A percentile compares a stretch with the other conserved stretches of the same genome.
These are phyloP conservation scores for Cygnus buccinator DNA, from an alignment of 2,113 vertebrate genomes.

Conservation along the genomic window DNA sequence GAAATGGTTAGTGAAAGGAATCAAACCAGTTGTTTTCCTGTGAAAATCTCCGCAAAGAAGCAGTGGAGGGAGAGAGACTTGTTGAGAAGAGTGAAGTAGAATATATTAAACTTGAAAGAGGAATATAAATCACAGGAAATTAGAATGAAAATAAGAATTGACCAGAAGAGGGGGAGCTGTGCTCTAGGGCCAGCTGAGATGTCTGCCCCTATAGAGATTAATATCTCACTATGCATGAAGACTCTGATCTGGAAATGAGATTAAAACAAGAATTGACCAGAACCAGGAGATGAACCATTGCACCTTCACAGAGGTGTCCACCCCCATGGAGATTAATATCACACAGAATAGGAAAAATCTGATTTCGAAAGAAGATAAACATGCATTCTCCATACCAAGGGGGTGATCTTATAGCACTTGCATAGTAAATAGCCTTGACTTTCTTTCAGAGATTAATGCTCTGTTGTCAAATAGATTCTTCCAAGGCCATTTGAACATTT, in stretches of 20 bases:
- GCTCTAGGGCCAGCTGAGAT: not conserved
- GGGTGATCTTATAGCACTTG: not conserved
- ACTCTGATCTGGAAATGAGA: slow-evolving; percentile 46
- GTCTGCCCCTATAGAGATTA: slow-evolving; percentile 36
- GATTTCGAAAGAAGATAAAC: slow-evolving; percentile 47
- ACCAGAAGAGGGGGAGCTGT: not conserved
- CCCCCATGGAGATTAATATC: slow-evolving; percentile 37
- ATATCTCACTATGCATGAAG: slow-evolving; percentile 31
- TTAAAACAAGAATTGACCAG: slow-evolving; percentile 59
- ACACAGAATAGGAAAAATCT: not conserved
- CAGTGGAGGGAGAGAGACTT: not conserved
- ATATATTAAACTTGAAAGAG: slow-evolving; percentile 5
- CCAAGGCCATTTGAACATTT: not conserved
- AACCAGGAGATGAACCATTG: slow-evolving; percentile 7
- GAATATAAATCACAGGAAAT: slow-evolving; percentile 7
- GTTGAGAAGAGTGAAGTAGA: not conserved
- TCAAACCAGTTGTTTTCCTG: not conserved
- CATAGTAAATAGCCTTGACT: slow-evolving; percentile 16
- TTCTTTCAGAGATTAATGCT: not conserved
- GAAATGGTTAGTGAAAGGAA: not conserved
- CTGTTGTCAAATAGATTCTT: not conserved
- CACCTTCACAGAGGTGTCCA: slow-evolving; percentile 6
- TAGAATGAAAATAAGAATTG: slow-evolving; percentile 34
- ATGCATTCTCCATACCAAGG: not conserved
- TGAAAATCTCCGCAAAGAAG: not conserved